Percentiles rank a stretch among this genome's conserved stretches.
These are phyloP conservation scores for Cyprinodon tularosa DNA, from an alignment of 2,113 vertebrate species.

Conservation along the genomic window DNA sequence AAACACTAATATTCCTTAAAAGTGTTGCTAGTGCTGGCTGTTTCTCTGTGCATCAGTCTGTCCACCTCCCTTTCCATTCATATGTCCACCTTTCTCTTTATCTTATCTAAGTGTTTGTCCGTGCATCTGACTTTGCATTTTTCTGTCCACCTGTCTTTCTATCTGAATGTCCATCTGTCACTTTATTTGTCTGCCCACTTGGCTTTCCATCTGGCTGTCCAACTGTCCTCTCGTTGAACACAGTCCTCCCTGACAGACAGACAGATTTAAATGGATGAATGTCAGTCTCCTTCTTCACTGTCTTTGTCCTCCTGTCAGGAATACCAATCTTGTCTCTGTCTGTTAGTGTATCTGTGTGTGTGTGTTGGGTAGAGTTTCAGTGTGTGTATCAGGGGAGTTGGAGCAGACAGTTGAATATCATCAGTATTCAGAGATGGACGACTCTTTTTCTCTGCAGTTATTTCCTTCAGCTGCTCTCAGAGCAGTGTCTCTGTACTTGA, in stretches of 20 bases:
- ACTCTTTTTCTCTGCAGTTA: conserved; percentile 43
- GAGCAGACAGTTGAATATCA: conserved; percentile 55
- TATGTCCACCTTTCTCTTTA: background rate
- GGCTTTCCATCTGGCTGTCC: background rate
- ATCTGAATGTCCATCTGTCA: background rate
- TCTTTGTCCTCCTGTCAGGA: conserved; percentile 31
- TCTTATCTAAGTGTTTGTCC: background rate
- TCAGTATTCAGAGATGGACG: conserved; percentile 59
- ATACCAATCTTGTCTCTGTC: conserved; percentile 39
- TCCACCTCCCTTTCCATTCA: background rate
- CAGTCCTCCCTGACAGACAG: conserved; percentile 5
- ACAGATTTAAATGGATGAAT: conserved; percentile 37
- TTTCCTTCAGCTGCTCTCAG: conserved; percentile 35
- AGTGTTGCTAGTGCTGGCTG: no score
- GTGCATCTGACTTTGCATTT: background rate
- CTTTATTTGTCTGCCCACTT: background rate
- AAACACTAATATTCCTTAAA: no score
- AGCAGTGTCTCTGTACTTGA: no score
- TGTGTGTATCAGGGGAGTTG: conserved; percentile 40
- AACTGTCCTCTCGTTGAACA: background rate
- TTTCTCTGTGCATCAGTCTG: background rate
- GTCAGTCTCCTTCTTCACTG: conserved; percentile 24
- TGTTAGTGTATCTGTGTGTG: conserved; percentile 12
- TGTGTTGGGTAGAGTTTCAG: conserved; percentile 19
- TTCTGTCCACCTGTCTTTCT: background rate